Base-by-base conservation (phyloP, 2,888 invertebrate species). In the Ectropis crepuscularia region DNA sequence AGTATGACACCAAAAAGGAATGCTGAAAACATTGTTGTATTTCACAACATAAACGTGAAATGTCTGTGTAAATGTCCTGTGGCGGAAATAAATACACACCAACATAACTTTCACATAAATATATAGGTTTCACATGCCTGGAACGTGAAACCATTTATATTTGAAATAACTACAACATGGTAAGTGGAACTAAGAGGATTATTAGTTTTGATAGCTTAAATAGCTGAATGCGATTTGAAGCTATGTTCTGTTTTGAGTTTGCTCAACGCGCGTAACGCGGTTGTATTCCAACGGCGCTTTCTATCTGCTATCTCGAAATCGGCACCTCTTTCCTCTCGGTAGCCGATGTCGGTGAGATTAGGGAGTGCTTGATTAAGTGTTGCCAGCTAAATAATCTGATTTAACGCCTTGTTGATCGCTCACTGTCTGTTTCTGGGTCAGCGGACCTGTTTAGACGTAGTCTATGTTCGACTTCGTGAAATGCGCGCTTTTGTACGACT, bases 281-380 rank as follows among this genome's bases (percentile, higher is more conserved):
- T 88, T 85, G 84, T 81, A 77, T 85, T 81, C 76, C 78, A 83
- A 82, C 85, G 79, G 82, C 81, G 83, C 90, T 90, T 90, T 90
- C 90, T 88, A 89, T 83, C 86, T 82, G 82, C 85, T 90, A 89
- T 90, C 89, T 85, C 72, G 73, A 75, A 80, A 90, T 89, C 88
- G 77, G 73, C 70, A 77, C 74, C 80, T 79, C 79, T 84, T 83
- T 83, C 80, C 79, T 84, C 83, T 84, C 85, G 80, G 86, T 82
- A 83, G 85, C 79, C 76, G 84, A 87, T 87, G 76, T 74, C 74
- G 75, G 73, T 74, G 68, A 79, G 83, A 87, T 88, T 80, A 85
- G 75, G 74, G 72, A 74, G 76, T 73, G 73, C 78, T 78, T 83
- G 83, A 87, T 85, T 83, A 78, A 85, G 84, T 80, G 78, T 77